Evolutionary conservation across 2,113 vertebrate species (phyloP).

Genomic region (Sylvilagus bachmani): DNA sequence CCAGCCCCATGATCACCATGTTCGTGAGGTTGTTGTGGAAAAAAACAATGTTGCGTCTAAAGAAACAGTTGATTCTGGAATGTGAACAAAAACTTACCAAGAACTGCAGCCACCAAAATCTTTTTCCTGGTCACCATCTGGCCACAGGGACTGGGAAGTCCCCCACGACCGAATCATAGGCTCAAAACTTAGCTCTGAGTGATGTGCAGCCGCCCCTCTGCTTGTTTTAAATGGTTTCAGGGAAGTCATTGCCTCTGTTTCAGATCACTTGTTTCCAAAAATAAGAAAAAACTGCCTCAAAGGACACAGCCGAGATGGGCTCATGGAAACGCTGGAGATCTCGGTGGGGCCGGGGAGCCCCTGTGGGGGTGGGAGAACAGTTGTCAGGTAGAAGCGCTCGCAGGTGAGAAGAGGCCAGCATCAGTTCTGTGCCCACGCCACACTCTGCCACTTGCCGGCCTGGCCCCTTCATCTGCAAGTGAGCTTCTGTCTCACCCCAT

Average conservation of each 20-base stretch:
- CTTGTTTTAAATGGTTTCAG: background rate
- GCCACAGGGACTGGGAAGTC: background rate
- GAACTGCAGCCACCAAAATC: background rate
- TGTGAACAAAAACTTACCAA: background rate
- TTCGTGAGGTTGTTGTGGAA: background rate
- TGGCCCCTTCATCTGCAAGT: background rate
- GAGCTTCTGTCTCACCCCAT: background rate
- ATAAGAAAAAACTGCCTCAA: background rate
- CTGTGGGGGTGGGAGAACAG: accelerated
- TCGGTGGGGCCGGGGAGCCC: background rate
- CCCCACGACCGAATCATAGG: background rate
- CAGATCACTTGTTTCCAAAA: background rate
- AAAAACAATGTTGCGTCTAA: background rate
- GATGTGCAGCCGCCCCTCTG: too few relatives aligned
- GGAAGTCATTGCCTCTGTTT: background rate
- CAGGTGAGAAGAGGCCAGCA: background rate
- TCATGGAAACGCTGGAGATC: background rate
- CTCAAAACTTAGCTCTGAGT: background rate
- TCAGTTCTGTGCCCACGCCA: background rate
- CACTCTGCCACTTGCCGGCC: background rate
- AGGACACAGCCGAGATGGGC: background rate
- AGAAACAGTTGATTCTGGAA: background rate
- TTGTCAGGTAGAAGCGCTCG: background rate
- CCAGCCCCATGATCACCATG: background rate
- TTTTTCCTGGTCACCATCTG: background rate